Conservation (phyloP, 2,888 invertebrate species). For the Campoplex capitator region DNA sequence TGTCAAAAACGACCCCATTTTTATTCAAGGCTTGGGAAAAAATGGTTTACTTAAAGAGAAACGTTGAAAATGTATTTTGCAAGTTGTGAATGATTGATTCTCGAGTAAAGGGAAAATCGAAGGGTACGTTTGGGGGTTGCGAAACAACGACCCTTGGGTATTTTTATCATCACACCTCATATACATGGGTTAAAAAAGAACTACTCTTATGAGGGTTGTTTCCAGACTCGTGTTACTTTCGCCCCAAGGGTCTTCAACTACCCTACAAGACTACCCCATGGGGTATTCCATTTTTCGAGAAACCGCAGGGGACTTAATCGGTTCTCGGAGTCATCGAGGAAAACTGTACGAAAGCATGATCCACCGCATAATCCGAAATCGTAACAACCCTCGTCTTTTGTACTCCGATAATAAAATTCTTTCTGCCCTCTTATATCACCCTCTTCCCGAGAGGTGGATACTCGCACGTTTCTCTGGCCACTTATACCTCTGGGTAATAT, state of each 20-base stretch:
- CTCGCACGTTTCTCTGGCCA: conserved; percentile 42
- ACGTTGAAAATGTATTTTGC: not conserved
- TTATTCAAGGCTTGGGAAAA: not conserved
- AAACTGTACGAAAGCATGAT: not conserved
- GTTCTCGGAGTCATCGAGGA: not conserved
- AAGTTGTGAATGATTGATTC: conserved; percentile 5
- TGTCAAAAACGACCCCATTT: not conserved
- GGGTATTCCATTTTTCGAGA: not conserved
- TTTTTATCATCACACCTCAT: conserved; percentile 10
- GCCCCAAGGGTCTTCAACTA: not conserved
- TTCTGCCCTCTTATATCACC: not conserved
- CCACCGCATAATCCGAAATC: conserved; percentile 8
- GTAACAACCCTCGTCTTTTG: conserved; percentile 8
- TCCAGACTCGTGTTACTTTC: not conserved
- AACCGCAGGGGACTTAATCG: conserved; percentile 12
- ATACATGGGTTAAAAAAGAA: conserved; percentile 3
- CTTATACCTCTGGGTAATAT: conserved; percentile 55
- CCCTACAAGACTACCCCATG: not conserved
- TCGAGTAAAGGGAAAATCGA: not conserved
- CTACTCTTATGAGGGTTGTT: not conserved
- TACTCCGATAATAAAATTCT: conserved; percentile 58
- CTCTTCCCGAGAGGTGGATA: conserved; percentile 19
- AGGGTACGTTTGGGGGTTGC: not conserved
- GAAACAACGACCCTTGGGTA: not conserved
- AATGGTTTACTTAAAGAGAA: not conserved